A percentile compares a stretch with the other conserved stretches of the same genome.
Evolutionary conservation across 2,113 vertebrate genomes (phyloP).

Genomic region (Bothrops jararaca): DNA sequence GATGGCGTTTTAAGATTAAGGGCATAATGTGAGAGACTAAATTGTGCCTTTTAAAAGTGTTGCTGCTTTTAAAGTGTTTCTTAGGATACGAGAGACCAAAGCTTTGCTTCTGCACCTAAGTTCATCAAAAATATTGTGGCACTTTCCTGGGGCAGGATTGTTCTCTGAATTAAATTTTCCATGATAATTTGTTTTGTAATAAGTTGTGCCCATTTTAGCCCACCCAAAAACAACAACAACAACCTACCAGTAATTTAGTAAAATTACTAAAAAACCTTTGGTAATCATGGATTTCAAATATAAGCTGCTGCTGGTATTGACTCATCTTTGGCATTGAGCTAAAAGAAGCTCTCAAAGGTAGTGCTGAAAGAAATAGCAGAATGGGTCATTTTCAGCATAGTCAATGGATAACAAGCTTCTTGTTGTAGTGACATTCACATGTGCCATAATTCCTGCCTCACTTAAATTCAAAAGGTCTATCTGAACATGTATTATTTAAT

Average conservation of each 20-base stretch:
- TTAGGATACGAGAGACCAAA: neutral
- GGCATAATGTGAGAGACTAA: neutral
- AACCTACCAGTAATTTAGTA: conserved; percentile 30
- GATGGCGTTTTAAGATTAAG: neutral
- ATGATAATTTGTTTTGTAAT: conserved; percentile 26
- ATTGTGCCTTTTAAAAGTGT: neutral
- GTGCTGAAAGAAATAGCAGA: neutral
- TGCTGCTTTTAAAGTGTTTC: neutral
- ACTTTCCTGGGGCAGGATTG: neutral
- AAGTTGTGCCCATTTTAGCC: conserved; percentile 49
- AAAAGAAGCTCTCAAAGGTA: neutral
- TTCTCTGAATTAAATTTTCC: neutral
- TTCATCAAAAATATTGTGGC: neutral
- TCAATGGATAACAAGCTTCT: neutral
- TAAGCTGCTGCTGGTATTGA: conserved; percentile 37
- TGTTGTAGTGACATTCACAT: conserved; percentile 42
- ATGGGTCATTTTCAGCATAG: neutral
- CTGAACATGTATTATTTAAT: neutral
- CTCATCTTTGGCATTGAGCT: conserved; percentile 46
- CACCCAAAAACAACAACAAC: neutral
- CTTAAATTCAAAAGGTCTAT: neutral
- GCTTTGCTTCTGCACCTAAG: neutral
- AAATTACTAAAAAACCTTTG: conserved; percentile 2
- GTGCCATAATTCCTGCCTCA: neutral
- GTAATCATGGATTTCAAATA: conserved; percentile 30